Evolutionary conservation across 1,140 invertebrate genomes (phyloP).

Genomic region (Rhagoletis pomonella): DNA sequence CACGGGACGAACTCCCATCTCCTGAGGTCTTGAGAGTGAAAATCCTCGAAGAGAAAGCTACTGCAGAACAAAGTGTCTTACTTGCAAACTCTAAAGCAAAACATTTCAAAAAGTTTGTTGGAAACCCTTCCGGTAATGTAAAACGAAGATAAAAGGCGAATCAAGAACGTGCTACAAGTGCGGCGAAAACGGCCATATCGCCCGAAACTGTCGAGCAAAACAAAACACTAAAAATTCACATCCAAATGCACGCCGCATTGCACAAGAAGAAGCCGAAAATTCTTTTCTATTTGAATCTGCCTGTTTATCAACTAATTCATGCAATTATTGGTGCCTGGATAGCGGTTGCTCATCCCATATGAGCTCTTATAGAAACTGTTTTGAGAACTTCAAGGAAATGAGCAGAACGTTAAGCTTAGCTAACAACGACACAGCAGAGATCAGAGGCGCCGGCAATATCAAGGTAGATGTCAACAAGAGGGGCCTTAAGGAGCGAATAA

Average conservation of each 20-base stretch:
- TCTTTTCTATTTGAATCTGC: neutral
- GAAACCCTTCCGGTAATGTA: no score
- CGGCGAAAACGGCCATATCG: constrained; percentile 20
- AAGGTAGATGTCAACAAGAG: neutral
- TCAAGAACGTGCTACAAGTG: constrained; percentile 35
- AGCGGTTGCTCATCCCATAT: constrained; percentile 2
- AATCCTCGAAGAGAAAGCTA: no score
- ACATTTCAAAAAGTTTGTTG: no score
- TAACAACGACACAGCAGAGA: constrained; percentile 22
- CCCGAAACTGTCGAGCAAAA: constrained; percentile 43
- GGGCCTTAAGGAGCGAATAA: neutral
- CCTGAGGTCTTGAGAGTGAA: neutral
- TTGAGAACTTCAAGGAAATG: constrained; percentile 6
- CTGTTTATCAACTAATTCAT: neutral
- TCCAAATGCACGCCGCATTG: neutral
- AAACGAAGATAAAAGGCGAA: no score
- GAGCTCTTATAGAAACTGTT: neutral
- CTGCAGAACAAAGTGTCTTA: no score
- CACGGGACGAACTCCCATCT: neutral
- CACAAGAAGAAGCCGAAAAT: neutral
- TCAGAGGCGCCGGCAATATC: neutral
- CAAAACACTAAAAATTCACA: neutral
- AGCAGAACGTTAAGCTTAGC: neutral
- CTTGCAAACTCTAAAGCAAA: no score
- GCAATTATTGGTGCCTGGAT: neutral